Conservation (phyloP, 2,113 vertebrate genomes). For the Ceyx margarethae region DNA sequence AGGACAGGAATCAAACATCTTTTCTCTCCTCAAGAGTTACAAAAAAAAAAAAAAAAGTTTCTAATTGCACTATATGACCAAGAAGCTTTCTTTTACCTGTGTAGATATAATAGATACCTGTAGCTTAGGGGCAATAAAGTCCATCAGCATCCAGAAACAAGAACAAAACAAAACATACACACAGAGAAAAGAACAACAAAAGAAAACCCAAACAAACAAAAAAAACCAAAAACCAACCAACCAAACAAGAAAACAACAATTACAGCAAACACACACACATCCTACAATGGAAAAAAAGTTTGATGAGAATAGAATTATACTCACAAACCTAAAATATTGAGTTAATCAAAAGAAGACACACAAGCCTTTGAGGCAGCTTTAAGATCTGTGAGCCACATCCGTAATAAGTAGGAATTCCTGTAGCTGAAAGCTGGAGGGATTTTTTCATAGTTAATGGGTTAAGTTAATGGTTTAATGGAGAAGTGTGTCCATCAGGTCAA, state of each 20-base stretch:
- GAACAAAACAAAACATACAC: not conserved
- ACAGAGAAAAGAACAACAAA: not conserved
- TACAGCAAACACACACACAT: not conserved
- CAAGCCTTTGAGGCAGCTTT: not conserved
- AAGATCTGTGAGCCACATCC: fast-evolving
- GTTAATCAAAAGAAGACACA: not conserved
- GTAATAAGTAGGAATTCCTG: not conserved
- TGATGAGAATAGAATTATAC: not conserved
- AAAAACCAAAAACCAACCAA: not conserved
- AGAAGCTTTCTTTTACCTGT: not conserved
- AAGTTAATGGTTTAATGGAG: too few species aligned
- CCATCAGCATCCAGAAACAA: not conserved
- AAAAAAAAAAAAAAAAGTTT: not conserved
- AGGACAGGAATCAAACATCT: not conserved
- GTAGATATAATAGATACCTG: too few species aligned
- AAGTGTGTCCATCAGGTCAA: too few species aligned
- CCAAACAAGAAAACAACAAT: not conserved
- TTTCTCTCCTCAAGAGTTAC: not conserved
- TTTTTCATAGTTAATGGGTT: not conserved
- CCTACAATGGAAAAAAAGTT: not conserved
- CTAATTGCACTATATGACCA: not conserved
- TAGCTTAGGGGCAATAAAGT: not conserved
- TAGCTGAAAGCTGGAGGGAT: not conserved
- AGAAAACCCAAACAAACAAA: not conserved
- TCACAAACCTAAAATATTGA: not conserved